Percentiles rank a stretch among this genome's conserved stretches.
Conservation (phyloP, 1,140 invertebrate genomes). For the Eufriesea mexicana region DNA sequence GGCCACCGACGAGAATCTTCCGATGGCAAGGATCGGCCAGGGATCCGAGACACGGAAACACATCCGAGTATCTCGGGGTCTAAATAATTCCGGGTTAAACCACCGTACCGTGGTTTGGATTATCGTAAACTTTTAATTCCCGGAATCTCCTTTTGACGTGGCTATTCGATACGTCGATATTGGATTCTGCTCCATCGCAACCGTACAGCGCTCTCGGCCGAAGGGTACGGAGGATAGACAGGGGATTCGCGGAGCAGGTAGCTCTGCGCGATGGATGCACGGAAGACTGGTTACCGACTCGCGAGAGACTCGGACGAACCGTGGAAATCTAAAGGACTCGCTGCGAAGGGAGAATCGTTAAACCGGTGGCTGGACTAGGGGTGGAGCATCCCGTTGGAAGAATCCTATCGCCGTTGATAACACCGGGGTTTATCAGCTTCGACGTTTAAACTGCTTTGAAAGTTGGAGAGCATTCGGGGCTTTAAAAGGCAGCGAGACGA, state of each 20-base stretch:
- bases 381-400: background rate
- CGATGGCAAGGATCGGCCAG: background rate
- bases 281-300: background rate
- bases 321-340: background rate
- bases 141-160: background rate
- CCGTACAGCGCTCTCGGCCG: background rate
- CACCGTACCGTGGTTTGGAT: no score
- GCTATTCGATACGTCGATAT: background rate
- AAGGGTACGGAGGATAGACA: background rate
- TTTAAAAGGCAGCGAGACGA: no score
- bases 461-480: no score
- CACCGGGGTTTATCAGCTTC: background rate
- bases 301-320: background rate
- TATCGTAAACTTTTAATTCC: background rate
- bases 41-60: conserved; percentile 15
- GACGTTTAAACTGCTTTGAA: background rate
- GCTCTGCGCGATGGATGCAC: background rate
- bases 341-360: background rate
- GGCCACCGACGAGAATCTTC: conserved; percentile 23
- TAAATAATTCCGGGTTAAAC: background rate
- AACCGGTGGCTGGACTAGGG: no score
- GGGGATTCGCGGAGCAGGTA: background rate
- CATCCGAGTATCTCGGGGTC: background rate
- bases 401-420: background rate
- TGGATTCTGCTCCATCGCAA: no score